Conservation (phyloP, 2,888 invertebrate genomes). For the Malthinus flaveolus region DNA sequence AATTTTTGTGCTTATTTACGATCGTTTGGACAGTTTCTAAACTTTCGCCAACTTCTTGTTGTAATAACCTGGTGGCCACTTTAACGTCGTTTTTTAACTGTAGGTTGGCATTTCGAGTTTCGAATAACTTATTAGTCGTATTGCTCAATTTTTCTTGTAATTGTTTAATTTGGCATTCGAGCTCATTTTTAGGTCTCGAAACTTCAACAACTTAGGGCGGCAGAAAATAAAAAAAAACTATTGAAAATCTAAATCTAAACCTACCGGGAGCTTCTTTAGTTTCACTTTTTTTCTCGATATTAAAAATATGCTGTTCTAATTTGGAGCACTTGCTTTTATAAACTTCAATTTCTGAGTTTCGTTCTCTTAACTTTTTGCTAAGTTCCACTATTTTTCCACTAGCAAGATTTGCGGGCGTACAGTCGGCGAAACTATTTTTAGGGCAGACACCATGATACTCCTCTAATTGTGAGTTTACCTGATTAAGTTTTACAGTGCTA, state of each 20-base stretch:
- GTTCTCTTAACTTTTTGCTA: conserved; percentile 67
- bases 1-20: conserved; percentile 62
- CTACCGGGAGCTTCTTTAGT: conserved; percentile 11
- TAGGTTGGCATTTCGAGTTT: conserved; percentile 69
- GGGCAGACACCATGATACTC: conserved; percentile 58
- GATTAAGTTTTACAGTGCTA: conserved; percentile 53
- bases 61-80: conserved; percentile 71
- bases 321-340: conserved; percentile 63
- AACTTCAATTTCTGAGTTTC: conserved; percentile 64
- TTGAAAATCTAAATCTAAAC: neutral
- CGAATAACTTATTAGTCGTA: conserved; percentile 67
- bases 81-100: conserved; percentile 73
- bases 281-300: conserved; percentile 15
- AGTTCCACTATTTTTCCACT: conserved; percentile 69
- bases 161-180: conserved; percentile 62
- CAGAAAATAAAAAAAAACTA: neutral
- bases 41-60: conserved; percentile 75
- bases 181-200: conserved; percentile 43
- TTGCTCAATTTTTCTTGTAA: conserved; percentile 63
- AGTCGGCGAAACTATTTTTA: conserved; percentile 52
- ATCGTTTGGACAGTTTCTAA: conserved; percentile 66
- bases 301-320: conserved; percentile 51
- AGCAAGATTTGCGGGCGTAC: conserved; percentile 60
- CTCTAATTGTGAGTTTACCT: conserved; percentile 57
- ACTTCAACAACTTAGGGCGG: conserved; percentile 13